Evolutionary conservation across 1,140 invertebrate genomes (phyloP), one percentile per base, ranked within the genome.

Genomic region (Nasonia longicornis): DNA sequence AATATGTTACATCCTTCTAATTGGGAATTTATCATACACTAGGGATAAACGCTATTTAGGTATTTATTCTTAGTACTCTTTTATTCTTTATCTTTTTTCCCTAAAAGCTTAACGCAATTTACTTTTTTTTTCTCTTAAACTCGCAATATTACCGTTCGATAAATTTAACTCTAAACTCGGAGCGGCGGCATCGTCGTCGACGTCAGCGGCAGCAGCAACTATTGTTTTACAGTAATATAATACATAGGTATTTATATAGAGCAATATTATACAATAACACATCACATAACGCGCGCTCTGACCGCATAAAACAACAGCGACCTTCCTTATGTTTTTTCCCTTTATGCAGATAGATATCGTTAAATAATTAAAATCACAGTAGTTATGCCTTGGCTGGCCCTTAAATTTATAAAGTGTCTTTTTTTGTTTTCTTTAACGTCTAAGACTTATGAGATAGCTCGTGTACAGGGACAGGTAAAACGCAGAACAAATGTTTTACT

Each of bases 361-460:
- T 90, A 91, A 91, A 91, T 91, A 91, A 90, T 91, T 91, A 91
- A 91, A 91, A 91, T 91, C 89, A 91, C 90, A 91, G 90, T 91
- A 91, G 89, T 91, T 89, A 91, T 91, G 90, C 89, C 89, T 87
- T 90, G 86, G 87, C 88, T 88, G 90, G 90, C 89, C 88, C 89
- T 89, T 90, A 90, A 89, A 89, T 90, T 87, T 89, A 89, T 86
- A 90, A 87, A 90, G 83, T 89, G 82, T 86, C 29, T 71, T 73
- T 72, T 71, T 29, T 77, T 77, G 67, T 79, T 70, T 77, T 48
- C 38, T 82, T 88, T 90, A 88, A 89, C 83, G 82, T 86, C 89
- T 90, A 91, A 86, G 87, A 86, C 87, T 89, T 87, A 87, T 85
- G 86, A 86, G 86, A 87, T 89, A 90, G 87, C 85, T 90, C 87